phyloP scores from a whole-genome alignment of 2,888 invertebrate genomes.

The Aleiodes testaceus region DNA sequence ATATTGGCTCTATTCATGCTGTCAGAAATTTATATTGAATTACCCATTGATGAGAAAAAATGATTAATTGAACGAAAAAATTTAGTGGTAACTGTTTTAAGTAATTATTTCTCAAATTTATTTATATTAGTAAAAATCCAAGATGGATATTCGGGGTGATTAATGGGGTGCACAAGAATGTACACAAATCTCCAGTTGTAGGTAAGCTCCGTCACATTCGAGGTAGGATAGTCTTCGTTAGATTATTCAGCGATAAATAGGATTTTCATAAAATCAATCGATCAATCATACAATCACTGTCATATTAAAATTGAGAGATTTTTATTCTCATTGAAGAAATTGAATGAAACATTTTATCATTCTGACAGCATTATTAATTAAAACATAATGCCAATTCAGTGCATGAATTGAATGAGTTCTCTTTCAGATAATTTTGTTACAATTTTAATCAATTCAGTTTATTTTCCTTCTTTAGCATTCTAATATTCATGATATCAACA shows the following conservation, averaged over 20 bases:
- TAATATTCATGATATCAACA: too few species aligned
- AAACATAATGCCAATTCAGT: not conserved
- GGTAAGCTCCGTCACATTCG: slow-evolving; percentile 63
- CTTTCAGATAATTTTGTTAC: not conserved
- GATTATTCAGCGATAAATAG: slow-evolving; percentile 39
- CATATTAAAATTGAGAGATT: not conserved
- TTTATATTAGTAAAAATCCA: slow-evolving; percentile 46
- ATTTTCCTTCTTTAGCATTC: too few species aligned
- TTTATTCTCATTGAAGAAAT: not conserved
- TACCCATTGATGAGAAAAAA: not conserved
- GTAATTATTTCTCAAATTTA: not conserved
- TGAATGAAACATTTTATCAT: slow-evolving; percentile 1
- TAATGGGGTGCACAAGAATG: slow-evolving; percentile 56
- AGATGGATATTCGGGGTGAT: slow-evolving; percentile 58
- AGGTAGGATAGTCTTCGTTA: slow-evolving; percentile 63
- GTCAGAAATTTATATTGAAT: slow-evolving; percentile 12
- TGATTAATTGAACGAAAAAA: too few species aligned
- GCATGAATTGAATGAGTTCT: slow-evolving; percentile 13
- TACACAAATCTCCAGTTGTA: slow-evolving; percentile 64
- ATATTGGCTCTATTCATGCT: not conserved
- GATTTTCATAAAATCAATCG: not conserved
- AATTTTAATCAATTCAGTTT: not conserved
- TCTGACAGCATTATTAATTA: slow-evolving; percentile 22
- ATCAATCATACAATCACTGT: not conserved
- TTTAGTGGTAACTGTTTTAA: not conserved